A percentile compares a stretch with the other conserved stretches of the same genome.
Evolutionary conservation across 2,113 vertebrate genomes (phyloP).

Genomic region (Xiphias gladius): DNA sequence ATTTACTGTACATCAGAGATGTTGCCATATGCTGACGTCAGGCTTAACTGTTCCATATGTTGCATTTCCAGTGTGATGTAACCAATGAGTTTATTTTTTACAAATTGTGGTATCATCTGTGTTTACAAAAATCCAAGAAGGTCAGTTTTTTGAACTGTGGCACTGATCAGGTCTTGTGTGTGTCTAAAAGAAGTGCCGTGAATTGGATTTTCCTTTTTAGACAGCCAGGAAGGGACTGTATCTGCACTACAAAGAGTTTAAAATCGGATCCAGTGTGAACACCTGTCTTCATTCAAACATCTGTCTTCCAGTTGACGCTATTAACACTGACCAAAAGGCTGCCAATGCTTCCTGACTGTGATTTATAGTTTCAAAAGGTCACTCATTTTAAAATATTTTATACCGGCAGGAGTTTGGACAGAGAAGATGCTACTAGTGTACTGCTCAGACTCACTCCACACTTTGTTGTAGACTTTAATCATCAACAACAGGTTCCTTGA

Average conservation of each 20-base stretch:
- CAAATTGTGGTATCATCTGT: background rate
- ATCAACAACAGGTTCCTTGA: background rate
- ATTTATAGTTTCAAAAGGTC: conserved; percentile 16
- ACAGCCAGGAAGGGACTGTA: too few species aligned
- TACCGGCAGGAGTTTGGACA: conserved; percentile 6
- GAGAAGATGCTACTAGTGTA: background rate
- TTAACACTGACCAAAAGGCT: conserved; percentile 1
- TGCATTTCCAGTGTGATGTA: conserved; percentile 7
- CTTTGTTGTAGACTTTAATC: background rate
- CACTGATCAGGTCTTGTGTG: background rate
- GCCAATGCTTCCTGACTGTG: conserved; percentile 14
- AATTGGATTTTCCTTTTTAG: background rate
- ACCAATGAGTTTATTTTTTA: background rate
- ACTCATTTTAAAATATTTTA: conserved; percentile 8
- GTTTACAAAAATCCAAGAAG: conserved; percentile 21
- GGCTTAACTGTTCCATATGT: conserved; percentile 1
- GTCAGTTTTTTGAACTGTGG: background rate
- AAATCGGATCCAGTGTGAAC: background rate
- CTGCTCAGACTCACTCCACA: too few species aligned
- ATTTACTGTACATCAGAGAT: background rate
- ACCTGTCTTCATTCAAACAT: conserved; percentile 16
- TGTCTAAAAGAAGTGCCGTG: background rate
- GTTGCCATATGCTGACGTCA: conserved; percentile 33
- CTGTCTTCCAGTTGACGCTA: conserved; percentile 31
- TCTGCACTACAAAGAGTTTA: background rate